These are phyloP conservation scores for Picathartes gymnocephalus DNA, from an alignment of 2,113 vertebrate genomes.

Conservation along the genomic window DNA sequence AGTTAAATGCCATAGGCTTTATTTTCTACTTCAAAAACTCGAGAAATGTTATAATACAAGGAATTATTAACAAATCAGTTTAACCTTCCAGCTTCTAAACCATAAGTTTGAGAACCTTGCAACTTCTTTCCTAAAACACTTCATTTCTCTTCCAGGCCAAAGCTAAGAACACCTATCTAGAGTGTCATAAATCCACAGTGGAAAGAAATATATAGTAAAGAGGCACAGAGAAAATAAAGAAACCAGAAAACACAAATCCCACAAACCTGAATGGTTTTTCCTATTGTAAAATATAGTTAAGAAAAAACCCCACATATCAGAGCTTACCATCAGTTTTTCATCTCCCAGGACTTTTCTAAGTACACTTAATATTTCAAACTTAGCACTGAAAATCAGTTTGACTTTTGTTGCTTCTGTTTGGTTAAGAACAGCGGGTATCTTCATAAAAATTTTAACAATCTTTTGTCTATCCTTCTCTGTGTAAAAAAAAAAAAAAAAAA, in stretches of 20 bases:
- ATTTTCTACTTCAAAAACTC: background rate
- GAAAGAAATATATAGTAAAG: background rate
- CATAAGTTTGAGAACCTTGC: background rate
- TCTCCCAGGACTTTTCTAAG: slow-evolving; percentile 70
- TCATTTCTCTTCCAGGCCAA: background rate
- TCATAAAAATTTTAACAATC: slow-evolving; percentile 70
- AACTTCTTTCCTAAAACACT: background rate
- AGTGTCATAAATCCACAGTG: background rate
- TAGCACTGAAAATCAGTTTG: slow-evolving; percentile 74
- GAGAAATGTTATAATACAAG: background rate
- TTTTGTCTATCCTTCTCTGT: slow-evolving; percentile 59
- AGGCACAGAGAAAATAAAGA: background rate
- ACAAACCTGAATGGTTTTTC: background rate
- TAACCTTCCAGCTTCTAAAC: background rate
- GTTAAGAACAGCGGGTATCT: slow-evolving; percentile 58
- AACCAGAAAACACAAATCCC: background rate
- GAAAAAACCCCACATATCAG: background rate
- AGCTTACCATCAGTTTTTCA: slow-evolving; percentile 56
- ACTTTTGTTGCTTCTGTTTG: slow-evolving; percentile 69
- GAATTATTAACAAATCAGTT: background rate
- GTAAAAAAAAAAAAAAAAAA: background rate
- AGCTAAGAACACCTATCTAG: background rate
- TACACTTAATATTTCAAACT: slow-evolving; percentile 62
- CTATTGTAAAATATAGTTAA: background rate
- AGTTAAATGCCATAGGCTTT: background rate